A percentile compares a stretch with the other conserved stretches of the same genome.
Conservation (phyloP, 1,140 invertebrate genomes). For the Drosophila orosa region DNA sequence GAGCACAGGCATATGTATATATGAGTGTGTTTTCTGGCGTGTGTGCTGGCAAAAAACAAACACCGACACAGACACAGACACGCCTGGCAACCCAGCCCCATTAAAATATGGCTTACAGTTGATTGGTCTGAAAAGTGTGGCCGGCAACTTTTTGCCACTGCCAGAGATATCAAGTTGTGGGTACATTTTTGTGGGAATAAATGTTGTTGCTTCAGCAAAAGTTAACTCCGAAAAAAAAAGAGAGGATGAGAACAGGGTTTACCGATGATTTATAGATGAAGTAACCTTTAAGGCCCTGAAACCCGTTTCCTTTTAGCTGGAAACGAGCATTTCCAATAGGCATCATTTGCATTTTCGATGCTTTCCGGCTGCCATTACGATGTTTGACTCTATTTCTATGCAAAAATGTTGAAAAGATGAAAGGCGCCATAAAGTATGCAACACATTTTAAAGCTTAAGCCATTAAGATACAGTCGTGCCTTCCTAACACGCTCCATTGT, state of each 20-base stretch:
- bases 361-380: constrained; percentile 11
- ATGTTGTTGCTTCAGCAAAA: constrained; percentile 13
- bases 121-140: constrained; percentile 42
- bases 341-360: constrained; percentile 46
- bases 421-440: constrained; percentile 49
- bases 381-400: constrained; percentile 18
- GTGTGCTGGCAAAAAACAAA: constrained; percentile 13
- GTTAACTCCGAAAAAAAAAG: constrained; percentile 2
- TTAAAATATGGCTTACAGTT: constrained; percentile 55
- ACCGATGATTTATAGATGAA: constrained; percentile 30
- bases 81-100: constrained; percentile 23
- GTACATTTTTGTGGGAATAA: constrained; percentile 17
- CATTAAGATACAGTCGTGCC: constrained; percentile 45
- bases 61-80: neutral
- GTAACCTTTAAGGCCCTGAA: constrained; percentile 7
- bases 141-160: constrained; percentile 19
- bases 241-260: neutral
- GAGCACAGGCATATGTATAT: neutral
- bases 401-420: constrained; percentile 41
- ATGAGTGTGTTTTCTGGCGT: neutral
- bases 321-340: constrained; percentile 31
- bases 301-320: neutral
- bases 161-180: constrained; percentile 43
- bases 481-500: constrained; percentile 10
- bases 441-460: constrained; percentile 66